These are phyloP conservation scores for Drosophila cognata DNA, from an alignment of 2,888 invertebrate species.

Conservation along the genomic window DNA sequence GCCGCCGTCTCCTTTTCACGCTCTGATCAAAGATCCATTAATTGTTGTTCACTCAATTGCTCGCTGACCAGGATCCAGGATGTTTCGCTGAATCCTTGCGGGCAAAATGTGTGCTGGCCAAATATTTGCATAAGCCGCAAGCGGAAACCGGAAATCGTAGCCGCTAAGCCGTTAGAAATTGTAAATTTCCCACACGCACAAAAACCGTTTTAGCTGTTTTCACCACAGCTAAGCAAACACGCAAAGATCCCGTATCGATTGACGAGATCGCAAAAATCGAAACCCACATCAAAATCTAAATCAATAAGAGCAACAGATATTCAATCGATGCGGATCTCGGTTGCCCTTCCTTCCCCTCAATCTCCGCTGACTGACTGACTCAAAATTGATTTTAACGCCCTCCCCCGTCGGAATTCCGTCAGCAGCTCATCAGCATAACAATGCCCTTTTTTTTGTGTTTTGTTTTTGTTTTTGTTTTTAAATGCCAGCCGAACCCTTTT, in stretches of 20 bases:
- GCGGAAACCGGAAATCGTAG: slow-evolving; percentile 67
- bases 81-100: background rate
- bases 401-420: slow-evolving; percentile 22
- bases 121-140: slow-evolving; percentile 74
- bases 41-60: slow-evolving; percentile 41
- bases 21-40: slow-evolving; percentile 75
- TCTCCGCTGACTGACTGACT: slow-evolving; percentile 34
- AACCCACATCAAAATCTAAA: slow-evolving; percentile 61
- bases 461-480: background rate
- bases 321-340: slow-evolving; percentile 39
- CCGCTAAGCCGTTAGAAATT: slow-evolving; percentile 30
- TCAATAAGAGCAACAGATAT: slow-evolving; percentile 64
- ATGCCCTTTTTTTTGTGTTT: background rate
- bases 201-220: slow-evolving; percentile 46
- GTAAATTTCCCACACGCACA: slow-evolving; percentile 46
- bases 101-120: slow-evolving; percentile 28
- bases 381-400: slow-evolving; percentile 70
- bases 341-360: slow-evolving; percentile 1
- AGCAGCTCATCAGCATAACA: slow-evolving; percentile 73
- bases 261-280: slow-evolving; percentile 17
- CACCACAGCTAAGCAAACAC: slow-evolving; percentile 62
- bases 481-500: slow-evolving; percentile 45
- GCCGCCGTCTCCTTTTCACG: slow-evolving; percentile 50
- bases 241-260: slow-evolving; percentile 7
- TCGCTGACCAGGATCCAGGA: slow-evolving; percentile 32